Evolutionary conservation across 2,888 invertebrate genomes (phyloP).

Genomic region (Nymphalis urticae): DNA sequence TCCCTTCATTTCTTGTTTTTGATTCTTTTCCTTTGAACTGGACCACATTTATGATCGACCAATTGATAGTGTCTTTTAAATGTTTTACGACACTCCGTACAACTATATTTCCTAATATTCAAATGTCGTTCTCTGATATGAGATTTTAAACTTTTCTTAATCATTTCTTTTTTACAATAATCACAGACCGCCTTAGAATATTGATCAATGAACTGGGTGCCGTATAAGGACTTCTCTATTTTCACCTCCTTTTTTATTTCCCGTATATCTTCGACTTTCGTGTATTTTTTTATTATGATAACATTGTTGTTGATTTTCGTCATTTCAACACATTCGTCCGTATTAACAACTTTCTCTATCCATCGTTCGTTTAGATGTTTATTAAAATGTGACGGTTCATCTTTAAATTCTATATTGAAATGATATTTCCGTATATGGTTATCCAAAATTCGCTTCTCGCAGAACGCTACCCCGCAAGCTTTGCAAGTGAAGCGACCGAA

Average conservation of each 20-base stretch:
- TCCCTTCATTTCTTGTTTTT: neutral
- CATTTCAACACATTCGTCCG: conserved; percentile 58
- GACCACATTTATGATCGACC: conserved; percentile 55
- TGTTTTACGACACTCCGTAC: conserved; percentile 47
- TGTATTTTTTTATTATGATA: conserved; percentile 55
- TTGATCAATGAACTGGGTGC: conserved; percentile 40
- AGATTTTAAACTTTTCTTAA: conserved; percentile 62
- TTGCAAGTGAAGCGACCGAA: conserved; percentile 48
- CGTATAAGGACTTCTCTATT: conserved; percentile 37
- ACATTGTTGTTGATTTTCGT: conserved; percentile 63
- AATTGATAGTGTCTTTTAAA: conserved; percentile 62
- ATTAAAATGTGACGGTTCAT: conserved; percentile 41
- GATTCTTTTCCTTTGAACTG: conserved; percentile 21
- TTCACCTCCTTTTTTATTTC: conserved; percentile 15
- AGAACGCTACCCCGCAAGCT: conserved; percentile 55
- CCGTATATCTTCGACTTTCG: conserved; percentile 33
- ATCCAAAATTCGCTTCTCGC: conserved; percentile 57
- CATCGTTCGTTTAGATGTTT: conserved; percentile 63
- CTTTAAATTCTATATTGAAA: conserved; percentile 48
- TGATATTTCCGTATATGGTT: conserved; percentile 61
- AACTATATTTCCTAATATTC: conserved; percentile 56
- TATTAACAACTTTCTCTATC: conserved; percentile 56
- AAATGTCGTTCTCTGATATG: conserved; percentile 66
- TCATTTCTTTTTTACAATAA: conserved; percentile 68
- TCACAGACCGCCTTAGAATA: conserved; percentile 64